Evolutionary conservation across 1,140 invertebrate genomes (phyloP), one percentile per base, ranked within the genome.

Genomic region (Lordiphosa clarofinis): DNA sequence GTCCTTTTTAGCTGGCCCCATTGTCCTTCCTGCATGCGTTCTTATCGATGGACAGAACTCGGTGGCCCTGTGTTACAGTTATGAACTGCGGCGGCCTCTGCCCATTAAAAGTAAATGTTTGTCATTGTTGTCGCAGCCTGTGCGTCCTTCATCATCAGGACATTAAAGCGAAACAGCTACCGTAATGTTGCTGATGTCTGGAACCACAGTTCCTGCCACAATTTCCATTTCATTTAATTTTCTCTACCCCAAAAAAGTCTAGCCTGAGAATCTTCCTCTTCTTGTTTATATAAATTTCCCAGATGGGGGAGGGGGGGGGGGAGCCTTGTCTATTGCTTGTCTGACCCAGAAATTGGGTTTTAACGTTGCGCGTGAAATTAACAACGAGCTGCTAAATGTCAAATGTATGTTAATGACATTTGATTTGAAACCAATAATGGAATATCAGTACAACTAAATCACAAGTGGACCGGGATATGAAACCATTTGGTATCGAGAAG

Each of bases 71-170:
- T 40, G 21, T 68, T 42, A 58, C 54, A 58, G 54, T 53, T 67
- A 67, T 53, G 47, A 46, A 58, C 64, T 58, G 28, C 33, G 24
- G 11, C 43, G 43, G 43, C 43, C 48, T 33, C 56, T 40, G 49
- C 43, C 47, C 52, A 37, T 42, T 50, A 63, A 71, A 71, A 63
- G 53, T 47, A 71, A 71, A 68, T 63, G 64, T 40, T 62, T 69
- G 55, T 47, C 48, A 28, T 65, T 59, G 47, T 31, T 36, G 12
- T 21, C 19, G 31, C 33, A 38, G 19, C 35, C 15, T 39, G 47
- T 68, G 64, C 73, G 75, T 71, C 75, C 75, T 81, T 81, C 66
- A 73, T 38, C 40, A 52, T 57, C 50, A 63, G 82, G 58, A 68
- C 76, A 69, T 81, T 76, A 73, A 75, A 54, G 48, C 69, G 36